A percentile compares a stretch with the other conserved stretches of the same genome.
Evolutionary conservation across 2,797 vertebrate species (phyloP).

Genomic region (Xyrichtys novacula): DNA sequence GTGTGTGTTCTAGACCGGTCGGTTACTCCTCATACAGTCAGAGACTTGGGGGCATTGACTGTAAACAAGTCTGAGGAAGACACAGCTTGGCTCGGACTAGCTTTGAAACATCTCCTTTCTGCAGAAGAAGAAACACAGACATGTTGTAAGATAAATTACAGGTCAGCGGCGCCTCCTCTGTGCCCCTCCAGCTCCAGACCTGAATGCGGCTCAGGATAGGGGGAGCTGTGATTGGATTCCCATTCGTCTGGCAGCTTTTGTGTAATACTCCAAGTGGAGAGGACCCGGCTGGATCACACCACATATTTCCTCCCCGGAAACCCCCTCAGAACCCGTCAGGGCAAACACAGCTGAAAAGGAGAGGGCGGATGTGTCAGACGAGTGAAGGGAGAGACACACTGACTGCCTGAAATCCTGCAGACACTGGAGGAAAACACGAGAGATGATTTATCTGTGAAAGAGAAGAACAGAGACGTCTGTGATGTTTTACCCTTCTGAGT

Average conservation of each 20-base stretch:
- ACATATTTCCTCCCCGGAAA: constrained; percentile 74
- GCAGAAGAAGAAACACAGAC: constrained; percentile 15
- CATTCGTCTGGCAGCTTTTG: constrained; percentile 73
- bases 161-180: constrained; percentile 36
- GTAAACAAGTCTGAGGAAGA: constrained; percentile 13
- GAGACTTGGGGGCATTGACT: too few species aligned
- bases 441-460: constrained; percentile 56
- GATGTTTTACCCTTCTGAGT: constrained; percentile 40
- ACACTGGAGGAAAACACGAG: constrained; percentile 32
- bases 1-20: too few species aligned
- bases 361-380: constrained; percentile 39
- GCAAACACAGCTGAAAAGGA: constrained; percentile 68
- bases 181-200: constrained; percentile 31
- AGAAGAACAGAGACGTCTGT: constrained; percentile 35
- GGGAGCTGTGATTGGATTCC: constrained; percentile 72
- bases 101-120: constrained; percentile 15
- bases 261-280: constrained; percentile 60
- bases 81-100: constrained; percentile 1
- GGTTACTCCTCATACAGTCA: too few species aligned
- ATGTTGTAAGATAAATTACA: constrained; percentile 44
- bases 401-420: constrained; percentile 22
- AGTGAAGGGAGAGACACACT: constrained; percentile 37
- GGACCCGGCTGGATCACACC: constrained; percentile 62
- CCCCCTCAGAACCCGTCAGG: constrained; percentile 41
- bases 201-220: constrained; percentile 47